Base-by-base conservation (phyloP, 2,888 invertebrate genomes). In the Troglohyphantes excavatus region DNA sequence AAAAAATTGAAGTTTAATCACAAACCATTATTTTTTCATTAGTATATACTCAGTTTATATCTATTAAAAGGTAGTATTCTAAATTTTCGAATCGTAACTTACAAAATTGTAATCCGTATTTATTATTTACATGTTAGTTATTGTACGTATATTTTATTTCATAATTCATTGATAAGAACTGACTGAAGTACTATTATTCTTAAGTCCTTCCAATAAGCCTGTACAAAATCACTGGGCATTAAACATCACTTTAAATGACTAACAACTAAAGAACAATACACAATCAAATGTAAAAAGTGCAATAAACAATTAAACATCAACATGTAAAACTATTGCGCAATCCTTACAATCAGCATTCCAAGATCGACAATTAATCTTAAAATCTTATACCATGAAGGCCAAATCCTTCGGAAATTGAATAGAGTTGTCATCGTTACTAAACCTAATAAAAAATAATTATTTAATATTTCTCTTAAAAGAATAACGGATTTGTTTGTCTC, bases 331-430 rank as follows among this genome's bases (percentile, higher is more conserved):
- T n/a, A 33, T 33, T 53, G n/a, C 53, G 6, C 53, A 53, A 53
- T 53, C 1, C 53, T n/a, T n/a, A 53, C 1, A 11, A n/a, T 2
- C n/a, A 53, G 17, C 53, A 53, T 33, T 33, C 33, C 33, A 33
- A 33, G 9, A 33, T 3, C 65, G 26, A 29, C 39, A 78, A 63
- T 39, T 26, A 23, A 78, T 65, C 76, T 63, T 13, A 33, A 23
- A 43, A 78, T 78, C 33, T 26, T 7, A 23, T 63, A 39, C 76
- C 76, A 61, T 78, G 63, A 43, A 53, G 27, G 23, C 13, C 39
- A 63, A 21, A 39, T 21, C 76, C 76, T 78, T 78, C 17, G 53
- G 17, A 39, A 39, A n/a, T 5, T n/a, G 53, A 53, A 53, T 53
- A 13, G 53, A 13, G 13, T 53, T 53, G 5, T n/a, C 53, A 53